Evolutionary conservation across 2,797 vertebrate genomes (phyloP), one percentile per base, ranked within the genome.

Genomic region (Girardinus metallicus): DNA sequence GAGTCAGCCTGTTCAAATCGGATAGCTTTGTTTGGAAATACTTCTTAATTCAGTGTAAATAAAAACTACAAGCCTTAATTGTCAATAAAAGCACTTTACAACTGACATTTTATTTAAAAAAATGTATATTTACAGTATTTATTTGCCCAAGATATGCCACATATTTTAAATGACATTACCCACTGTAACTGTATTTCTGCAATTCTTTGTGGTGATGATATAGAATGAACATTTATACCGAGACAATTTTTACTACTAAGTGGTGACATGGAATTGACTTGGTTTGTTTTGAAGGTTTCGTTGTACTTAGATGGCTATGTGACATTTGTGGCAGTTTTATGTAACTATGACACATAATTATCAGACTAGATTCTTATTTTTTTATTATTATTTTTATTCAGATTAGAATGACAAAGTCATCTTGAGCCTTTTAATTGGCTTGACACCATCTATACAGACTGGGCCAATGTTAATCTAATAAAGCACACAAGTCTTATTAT

Each of bases 401-500:
- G 29, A 34, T 64, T 64, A 64, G 51, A 53, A 74, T 21, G 34
- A 53, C 34, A 29, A 75, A 75, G 18, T 16, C 12, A 74, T 44
- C 26, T 41, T 55, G 26, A 57, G 53, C 36, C 8, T 44, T 29
- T 29, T 43, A 44, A 53, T n/a, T 29, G 74, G 9, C 18, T 68
- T 68, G 64, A 68, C 21, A 31, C 29, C 26, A 21, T 60, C 29
- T 57, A 62, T 75, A 13, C 10, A 44, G 26, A 5, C n/a, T 31
- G 23, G 55, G 31, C 21, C 72, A 73, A 11, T 31, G 53, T 10
- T 75, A 62, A 44, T 75, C 74, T 60, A 60, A 60, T 60, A 60
- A 75, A 57, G 15, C 26, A 60, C n/a, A 57, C 16, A 44, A 21
- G 15, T 43, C 41, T 60, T 57, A 44, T 57, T 60, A 75, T 16